Base-by-base conservation (phyloP, 1,140 invertebrate species). In the Melitaea cinxia region DNA sequence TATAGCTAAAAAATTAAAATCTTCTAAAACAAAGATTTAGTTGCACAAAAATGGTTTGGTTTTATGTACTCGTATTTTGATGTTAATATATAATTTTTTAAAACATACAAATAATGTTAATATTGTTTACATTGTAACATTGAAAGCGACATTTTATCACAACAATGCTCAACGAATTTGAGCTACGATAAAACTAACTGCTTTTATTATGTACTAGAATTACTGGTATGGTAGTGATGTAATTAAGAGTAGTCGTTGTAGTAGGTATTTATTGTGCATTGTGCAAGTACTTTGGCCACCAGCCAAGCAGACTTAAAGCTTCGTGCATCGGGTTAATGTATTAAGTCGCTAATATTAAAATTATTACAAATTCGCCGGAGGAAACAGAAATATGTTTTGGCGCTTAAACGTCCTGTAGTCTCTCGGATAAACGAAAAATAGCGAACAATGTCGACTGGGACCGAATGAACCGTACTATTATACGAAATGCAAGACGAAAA, bases 231-330 rank as follows among this genome's bases (percentile, higher is more conserved):
- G 72, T 59, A 76, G 72, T 80, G 75, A 77, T 83, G 83, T 89
- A 88, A 87, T 89, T 89, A 89, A 84, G 82, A 79, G 76, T 83
- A 79, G 70, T 77, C 66, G 72, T 77, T 76, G 75, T 84, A 84
- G 75, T 84, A 84, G 72, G 80, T 85, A 89, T 88, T 88, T 83
- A 88, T 80, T 79, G 78, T 80, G 78, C 75, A 80, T 85, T 81
- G 82, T 89, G 75, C 74, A 82, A 81, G 70, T 65, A 68, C 75
- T 54, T 79, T 88, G 85, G 87, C 78, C 19, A n/a, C 14, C 26
- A 7, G 83, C 87, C 87, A 87, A 82, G 63, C 79, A 72, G 76
- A 78, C 70, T 74, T 80, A 81, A 78, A 81, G 78, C 82, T 81
- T 85, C 80, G 78, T 80, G 79, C 80, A 81, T 83, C 77, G 70